A percentile compares a stretch with the other conserved stretches of the same genome.
Conservation (phyloP, 2,113 vertebrate species). For the Brachypodius melanocephalos region DNA sequence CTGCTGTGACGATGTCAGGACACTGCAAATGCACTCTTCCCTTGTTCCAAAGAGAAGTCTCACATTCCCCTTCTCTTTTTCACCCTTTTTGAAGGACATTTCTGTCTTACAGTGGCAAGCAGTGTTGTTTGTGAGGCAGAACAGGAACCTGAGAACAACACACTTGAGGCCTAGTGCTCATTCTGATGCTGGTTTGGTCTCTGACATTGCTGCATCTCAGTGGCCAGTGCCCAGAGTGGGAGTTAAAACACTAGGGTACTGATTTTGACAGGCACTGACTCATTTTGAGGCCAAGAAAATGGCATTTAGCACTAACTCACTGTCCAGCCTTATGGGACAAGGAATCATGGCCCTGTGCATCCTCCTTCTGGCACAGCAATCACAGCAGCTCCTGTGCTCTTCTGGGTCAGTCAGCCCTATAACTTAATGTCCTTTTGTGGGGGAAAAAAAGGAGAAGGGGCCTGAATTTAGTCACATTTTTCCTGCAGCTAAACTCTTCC, state of each 20-base stretch:
- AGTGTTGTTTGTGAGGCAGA: not conserved
- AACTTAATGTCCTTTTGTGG: not conserved
- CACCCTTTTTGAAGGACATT: not conserved
- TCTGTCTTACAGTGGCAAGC: not conserved
- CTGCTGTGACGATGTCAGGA: not conserved
- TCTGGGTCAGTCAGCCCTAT: not conserved
- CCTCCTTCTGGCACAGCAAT: not conserved
- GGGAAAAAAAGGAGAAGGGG: not conserved
- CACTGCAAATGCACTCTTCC: not conserved
- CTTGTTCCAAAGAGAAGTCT: conserved; percentile 3
- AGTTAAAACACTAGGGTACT: not conserved
- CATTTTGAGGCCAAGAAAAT: not conserved
- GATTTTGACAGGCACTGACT: not conserved
- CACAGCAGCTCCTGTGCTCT: not conserved
- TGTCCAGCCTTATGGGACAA: not conserved
- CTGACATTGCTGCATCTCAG: not conserved
- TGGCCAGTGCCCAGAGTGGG: not conserved
- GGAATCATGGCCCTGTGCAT: not conserved
- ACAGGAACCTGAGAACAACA: not conserved
- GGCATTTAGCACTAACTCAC: not conserved
- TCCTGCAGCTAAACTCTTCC: not conserved
- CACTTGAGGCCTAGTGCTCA: not conserved
- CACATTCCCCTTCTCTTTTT: not conserved
- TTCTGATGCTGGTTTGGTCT: not conserved
- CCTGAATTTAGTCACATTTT: not conserved